Evolutionary conservation across 2,113 vertebrate species (phyloP).

Genomic region (Thalassoma bifasciatum): DNA sequence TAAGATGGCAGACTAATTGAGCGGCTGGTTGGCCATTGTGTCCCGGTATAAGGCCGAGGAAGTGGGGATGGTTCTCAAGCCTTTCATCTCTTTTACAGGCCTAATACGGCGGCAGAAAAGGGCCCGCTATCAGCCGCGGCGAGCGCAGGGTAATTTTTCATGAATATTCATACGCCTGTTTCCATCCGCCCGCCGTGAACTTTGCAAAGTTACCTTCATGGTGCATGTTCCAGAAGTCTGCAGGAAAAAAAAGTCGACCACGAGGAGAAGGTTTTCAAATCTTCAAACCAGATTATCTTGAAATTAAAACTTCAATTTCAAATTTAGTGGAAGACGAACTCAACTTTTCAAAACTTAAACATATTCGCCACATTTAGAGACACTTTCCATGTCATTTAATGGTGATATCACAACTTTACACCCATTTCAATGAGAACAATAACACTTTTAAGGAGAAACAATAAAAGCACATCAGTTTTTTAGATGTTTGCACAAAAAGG

Average conservation of each 20-base stretch:
- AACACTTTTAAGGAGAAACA: no score
- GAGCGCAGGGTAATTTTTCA: constrained; percentile 77
- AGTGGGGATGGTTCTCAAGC: constrained; percentile 71
- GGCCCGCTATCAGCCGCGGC: constrained; percentile 69
- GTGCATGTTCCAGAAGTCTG: constrained; percentile 64
- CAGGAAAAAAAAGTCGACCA: background rate
- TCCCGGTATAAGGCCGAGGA: constrained; percentile 81
- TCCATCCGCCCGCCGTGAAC: constrained; percentile 64
- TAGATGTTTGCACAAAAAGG: no score
- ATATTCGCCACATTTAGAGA: no score
- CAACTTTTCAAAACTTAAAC: no score
- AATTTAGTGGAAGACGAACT: no score
- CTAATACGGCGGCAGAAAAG: constrained; percentile 66
- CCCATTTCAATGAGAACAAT: no score
- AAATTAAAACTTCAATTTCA: no score
- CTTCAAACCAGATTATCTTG: no score
- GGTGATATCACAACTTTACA: no score
- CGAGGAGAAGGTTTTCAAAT: no score
- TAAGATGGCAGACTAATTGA: constrained; percentile 96
- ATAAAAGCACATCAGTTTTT: no score
- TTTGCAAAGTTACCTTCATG: constrained; percentile 83
- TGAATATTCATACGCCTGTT: constrained; percentile 80
- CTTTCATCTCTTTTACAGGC: constrained; percentile 81
- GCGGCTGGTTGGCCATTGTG: constrained; percentile 92
- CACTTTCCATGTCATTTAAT: no score